These are phyloP conservation scores for Chlorocebus sabaeus DNA, from an alignment of 2,113 vertebrate species.

Conservation along the genomic window DNA sequence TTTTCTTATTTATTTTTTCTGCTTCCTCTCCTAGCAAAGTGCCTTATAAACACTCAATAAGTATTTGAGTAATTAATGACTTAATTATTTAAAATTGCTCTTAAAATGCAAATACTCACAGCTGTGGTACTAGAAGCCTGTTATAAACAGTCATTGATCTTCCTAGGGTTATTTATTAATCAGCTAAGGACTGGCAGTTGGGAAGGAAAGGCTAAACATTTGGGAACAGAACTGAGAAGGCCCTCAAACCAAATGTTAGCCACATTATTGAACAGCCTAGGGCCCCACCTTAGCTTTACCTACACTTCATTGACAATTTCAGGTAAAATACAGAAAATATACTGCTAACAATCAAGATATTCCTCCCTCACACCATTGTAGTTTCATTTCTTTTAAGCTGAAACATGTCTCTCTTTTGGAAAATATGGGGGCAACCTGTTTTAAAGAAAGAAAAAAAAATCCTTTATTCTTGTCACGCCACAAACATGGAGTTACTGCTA, in stretches of 20 bases:
- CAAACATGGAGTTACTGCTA: conserved; percentile 58
- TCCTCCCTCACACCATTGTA: not conserved
- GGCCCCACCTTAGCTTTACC: not conserved
- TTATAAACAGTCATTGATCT: conserved; percentile 62
- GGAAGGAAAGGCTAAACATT: not conserved
- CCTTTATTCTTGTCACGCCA: conserved; percentile 47
- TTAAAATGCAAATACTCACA: conserved; percentile 70
- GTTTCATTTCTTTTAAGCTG: conserved; percentile 30
- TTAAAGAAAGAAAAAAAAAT: not conserved
- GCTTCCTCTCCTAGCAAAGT: conserved; percentile 30
- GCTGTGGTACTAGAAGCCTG: conserved; percentile 56
- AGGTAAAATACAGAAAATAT: not conserved
- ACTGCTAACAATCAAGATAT: not conserved
- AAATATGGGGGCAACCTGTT: not conserved
- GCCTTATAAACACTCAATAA: conserved; percentile 49
- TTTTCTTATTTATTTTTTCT: conserved; percentile 29
- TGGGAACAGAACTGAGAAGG: not conserved
- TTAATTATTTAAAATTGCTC: conserved; percentile 74
- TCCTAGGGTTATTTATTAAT: conserved; percentile 61
- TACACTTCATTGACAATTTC: not conserved
- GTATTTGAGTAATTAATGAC: conserved; percentile 74
- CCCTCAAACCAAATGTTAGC: not conserved
- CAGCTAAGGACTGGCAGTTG: not conserved
- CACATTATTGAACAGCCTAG: not conserved
- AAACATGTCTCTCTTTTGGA: not conserved